Percentiles rank a stretch among this genome's conserved stretches.
phyloP scores from a whole-genome alignment of 2,797 vertebrate genomes.

The Ataeniobius toweri region DNA sequence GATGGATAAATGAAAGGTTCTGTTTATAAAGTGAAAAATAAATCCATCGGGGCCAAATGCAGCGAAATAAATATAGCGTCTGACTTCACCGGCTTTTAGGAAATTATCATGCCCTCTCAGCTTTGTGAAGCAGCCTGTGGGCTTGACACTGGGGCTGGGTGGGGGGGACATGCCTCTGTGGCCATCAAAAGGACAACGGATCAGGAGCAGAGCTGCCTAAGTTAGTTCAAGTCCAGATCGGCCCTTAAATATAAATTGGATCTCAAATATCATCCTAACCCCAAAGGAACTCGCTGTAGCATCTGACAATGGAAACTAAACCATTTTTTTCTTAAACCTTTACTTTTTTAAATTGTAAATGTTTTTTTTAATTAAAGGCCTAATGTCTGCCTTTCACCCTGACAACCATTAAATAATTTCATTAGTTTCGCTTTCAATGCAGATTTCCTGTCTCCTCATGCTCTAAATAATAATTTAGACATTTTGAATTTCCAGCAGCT shows the following conservation, averaged over 20 bases:
- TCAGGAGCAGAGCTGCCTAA: constrained; percentile 23
- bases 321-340: background rate
- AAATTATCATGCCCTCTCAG: constrained; percentile 51
- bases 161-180: constrained; percentile 45
- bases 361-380: constrained; percentile 16
- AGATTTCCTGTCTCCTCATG: constrained; percentile 11
- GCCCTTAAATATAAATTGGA: constrained; percentile 5
- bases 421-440: constrained; percentile 22
- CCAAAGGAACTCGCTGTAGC: background rate
- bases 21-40: constrained; percentile 7
- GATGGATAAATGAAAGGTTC: background rate
- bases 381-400: constrained; percentile 22
- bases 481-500: constrained; percentile 8
- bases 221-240: constrained; percentile 24
- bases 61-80: background rate
- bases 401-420: constrained; percentile 32
- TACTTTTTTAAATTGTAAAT: constrained; percentile 13
- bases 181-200: constrained; percentile 30
- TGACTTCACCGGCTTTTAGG: constrained; percentile 24
- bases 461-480: constrained; percentile 6
- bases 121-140: constrained; percentile 62
- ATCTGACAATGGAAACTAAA: background rate
- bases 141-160: constrained; percentile 19
- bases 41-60: background rate
- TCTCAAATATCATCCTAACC: background rate